Evolutionary conservation across 2,113 vertebrate species (phyloP), one percentile per base, ranked within the genome.

Genomic region (Dasypus novemcinctus): DNA sequence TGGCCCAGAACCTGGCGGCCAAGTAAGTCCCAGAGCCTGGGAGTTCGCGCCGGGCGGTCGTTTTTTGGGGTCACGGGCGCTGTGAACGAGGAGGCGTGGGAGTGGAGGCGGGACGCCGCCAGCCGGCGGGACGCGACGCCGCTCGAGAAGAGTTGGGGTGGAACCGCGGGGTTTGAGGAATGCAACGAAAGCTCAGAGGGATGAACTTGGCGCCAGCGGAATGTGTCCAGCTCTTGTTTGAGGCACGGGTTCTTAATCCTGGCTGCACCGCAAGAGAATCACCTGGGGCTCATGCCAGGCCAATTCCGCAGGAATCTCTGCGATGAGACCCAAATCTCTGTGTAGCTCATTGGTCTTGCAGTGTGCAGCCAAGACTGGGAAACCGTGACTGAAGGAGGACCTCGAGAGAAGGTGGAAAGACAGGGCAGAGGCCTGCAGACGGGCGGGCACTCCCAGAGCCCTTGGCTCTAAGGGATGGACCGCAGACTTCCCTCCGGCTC

Each of bases 21-120:
- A 66, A 2, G 96, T 97, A 90, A 97, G 96, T 96, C 10, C 52
- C 13, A 8, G 52, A 9, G 36, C 11, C 54, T 0, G 27, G 36
- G 71, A 49, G 17, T 21, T 27, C 7, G 61, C 63, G 18, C 69
- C 0, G 52, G 41, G 82, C 74, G 17, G 29, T 25, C 4, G 66
- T 20, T 46, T 21, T 3, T 49, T 0, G 63, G 57, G 72, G 21
- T 49, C 27, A 5, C 0, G 36, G 21, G 93, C 15, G 10, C 43
- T 1, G 33, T 17, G 8, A 13, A 41, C 10, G 0, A 13, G 49
- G 78, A 25, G 36, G 33, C 5, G 8, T 59, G 0, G 79, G 25
- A 20, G 7, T 59, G 20, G 41, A 54, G 92, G 43, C n/a, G 49
- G 61, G 38, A 25, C 25, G 15, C 14, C 3, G 68, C 20, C 27